Base-by-base conservation (phyloP, 2,888 invertebrate genomes). In the Caenorhabditis virilis region DNA sequence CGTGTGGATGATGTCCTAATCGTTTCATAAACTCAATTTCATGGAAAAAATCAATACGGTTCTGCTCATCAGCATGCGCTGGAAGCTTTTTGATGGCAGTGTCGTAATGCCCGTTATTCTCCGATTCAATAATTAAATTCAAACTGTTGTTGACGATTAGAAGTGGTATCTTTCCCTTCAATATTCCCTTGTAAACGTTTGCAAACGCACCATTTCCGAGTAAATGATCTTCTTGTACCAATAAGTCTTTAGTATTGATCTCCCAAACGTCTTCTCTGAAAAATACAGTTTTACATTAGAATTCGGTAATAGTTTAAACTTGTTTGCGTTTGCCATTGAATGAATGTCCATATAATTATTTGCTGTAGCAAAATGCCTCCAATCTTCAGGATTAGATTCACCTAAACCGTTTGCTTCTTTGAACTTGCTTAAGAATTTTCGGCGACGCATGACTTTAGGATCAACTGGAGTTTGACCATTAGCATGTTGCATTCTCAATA, bases 11-110 rank as follows among this genome's bases (percentile, higher is more conserved):
- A 39, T 73, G 73, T 6, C 78, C 78, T 7, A 78, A 54, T 5
- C 55, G 41, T 45, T 79, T 78, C 79, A 79, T 78, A 48, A 79
- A 79, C 7, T 71, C 67, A 38, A 79, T 78, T 48, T 79, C 79
- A 42, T 75, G 72, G 33, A 74, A 60, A 52, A 78, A 76, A 33
- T 79, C 79, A 11, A 59, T 35, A 42, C 69, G 61, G 41, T 68
- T 71, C 18, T 69, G 64, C 4, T 78, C 72, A 42, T 74, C 69
- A 1, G 78, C 77, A 45, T 78, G 77, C 18, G 67, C 51, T 18
- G 76, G 76, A 9, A 78, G 63, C 22, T 74, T 70, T 56, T 78
- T 78, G 23, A 78, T 64, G 23, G 78, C 78, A 1, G 68, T 77
- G 48, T 69, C 72, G 26, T 50, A 60, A 11, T 65, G 57, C 7